A percentile compares a stretch with the other conserved stretches of the same genome.
phyloP scores from a whole-genome alignment of 2,797 vertebrate genomes.

The Sandelia bainsii region DNA sequence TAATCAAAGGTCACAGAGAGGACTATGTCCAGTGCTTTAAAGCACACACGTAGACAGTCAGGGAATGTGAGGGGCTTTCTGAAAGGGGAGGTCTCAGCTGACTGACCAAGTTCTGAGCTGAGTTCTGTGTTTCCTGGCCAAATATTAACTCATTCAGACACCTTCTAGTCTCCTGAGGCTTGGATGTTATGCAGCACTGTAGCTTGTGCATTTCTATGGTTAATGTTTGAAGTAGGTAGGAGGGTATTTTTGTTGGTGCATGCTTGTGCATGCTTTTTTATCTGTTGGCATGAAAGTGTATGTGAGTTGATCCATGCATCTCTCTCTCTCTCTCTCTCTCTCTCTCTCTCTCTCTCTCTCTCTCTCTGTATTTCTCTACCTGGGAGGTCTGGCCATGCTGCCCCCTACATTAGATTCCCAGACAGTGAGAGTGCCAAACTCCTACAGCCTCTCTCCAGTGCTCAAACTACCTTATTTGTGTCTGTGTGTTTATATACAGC shows the following conservation, averaged over 20 bases:
- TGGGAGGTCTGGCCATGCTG: slow-evolving; percentile 69
- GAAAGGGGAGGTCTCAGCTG: slow-evolving; percentile 72
- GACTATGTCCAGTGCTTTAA: slow-evolving; percentile 34
- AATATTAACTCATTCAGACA: slow-evolving; percentile 77
- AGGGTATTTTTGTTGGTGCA: slow-evolving; percentile 46
- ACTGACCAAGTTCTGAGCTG: slow-evolving; percentile 59
- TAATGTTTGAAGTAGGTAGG: slow-evolving; percentile 61
- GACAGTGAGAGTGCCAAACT: slow-evolving; percentile 69
- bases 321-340: no score
- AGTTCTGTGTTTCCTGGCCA: slow-evolving; percentile 57
- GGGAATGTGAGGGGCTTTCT: slow-evolving; percentile 74
- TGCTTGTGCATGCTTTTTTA: slow-evolving; percentile 39
- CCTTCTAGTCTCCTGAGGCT: slow-evolving; percentile 41
- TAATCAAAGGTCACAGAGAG: slow-evolving; percentile 65
- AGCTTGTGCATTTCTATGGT: slow-evolving; percentile 40
- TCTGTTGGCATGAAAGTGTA: slow-evolving; percentile 47
- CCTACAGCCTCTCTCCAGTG: slow-evolving; percentile 48
- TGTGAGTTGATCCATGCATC: slow-evolving; percentile 12
- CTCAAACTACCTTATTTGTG: slow-evolving; percentile 37
- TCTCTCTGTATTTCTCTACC: slow-evolving; percentile 23
- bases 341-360: no score
- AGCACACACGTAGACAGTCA: slow-evolving; percentile 46
- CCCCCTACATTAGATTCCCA: slow-evolving; percentile 70
- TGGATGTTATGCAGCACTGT: slow-evolving; percentile 36
- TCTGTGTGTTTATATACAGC: slow-evolving; percentile 35